phyloP scores from a whole-genome alignment of 2,797 vertebrate species.

The Cheirogaleus major region DNA sequence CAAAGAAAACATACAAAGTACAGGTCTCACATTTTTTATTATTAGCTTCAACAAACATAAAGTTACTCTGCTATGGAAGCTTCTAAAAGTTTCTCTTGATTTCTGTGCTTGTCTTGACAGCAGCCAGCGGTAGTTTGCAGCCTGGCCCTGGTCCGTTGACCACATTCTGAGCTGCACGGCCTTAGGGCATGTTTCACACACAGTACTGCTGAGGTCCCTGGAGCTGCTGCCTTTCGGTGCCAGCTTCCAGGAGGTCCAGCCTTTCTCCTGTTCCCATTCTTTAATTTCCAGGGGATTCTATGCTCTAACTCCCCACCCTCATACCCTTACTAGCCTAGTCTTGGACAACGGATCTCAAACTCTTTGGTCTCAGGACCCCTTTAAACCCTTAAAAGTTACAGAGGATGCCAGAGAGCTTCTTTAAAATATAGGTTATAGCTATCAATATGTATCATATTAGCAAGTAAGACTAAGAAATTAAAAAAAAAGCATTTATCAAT shows the following conservation, averaged over 20 bases:
- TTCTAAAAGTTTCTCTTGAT: background rate
- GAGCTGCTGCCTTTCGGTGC: background rate
- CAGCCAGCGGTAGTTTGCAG: background rate
- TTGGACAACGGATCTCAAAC: background rate
- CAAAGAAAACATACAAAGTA: background rate
- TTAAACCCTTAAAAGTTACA: background rate
- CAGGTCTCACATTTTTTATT: background rate
- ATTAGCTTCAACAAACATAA: background rate
- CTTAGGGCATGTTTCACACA: background rate
- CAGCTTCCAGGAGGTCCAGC: background rate
- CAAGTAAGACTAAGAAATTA: background rate
- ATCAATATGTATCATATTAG: slow-evolving; percentile 6
- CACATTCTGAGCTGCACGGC: background rate
- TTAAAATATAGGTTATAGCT: background rate
- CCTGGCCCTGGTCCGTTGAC: no score
- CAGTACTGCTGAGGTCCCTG: background rate
- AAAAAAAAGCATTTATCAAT: background rate
- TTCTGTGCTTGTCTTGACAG: background rate
- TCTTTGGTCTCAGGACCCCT: background rate
- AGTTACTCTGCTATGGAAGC: background rate
- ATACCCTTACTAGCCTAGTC: background rate
- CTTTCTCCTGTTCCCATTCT: background rate
- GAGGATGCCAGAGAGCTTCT: background rate
- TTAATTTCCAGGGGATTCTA: background rate
- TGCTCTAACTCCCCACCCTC: background rate